Evolutionary conservation across 2,797 vertebrate species (phyloP), one percentile per base, ranked within the genome.

Genomic region (Eidolon dupreanum): DNA sequence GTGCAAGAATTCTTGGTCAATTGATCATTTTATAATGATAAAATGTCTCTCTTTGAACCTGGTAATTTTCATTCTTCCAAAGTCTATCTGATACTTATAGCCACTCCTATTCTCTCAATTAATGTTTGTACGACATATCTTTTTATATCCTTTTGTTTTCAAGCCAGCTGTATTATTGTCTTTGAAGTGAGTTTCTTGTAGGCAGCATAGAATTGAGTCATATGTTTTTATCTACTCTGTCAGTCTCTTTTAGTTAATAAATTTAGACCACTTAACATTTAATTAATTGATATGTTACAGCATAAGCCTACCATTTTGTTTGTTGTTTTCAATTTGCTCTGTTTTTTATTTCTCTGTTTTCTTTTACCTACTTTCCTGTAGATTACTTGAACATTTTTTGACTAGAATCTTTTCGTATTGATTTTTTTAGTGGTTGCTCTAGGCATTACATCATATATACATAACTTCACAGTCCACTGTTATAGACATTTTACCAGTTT

Each of bases 141-240:
- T 92, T 74, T 78, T 78, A 41, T n/a, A 43, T 71, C 53, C 13
- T 79, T 88, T 68, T 70, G 46, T 46, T 88, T 94, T 90, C 8
- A 71, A 59, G 59, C 41, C 63, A 78, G 38, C 13, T 73, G 9
- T 73, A 38, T 66, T 68, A 49, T 66, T 84, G 33, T 68, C 46
- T 90, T 78, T 84, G 55, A 96, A 33, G 36, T 70, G 17, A 61
- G 31, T 85, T 85, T 94, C 46, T 88, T 96, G 49, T 73, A 79
- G 65, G 31, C 36, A 89, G 19, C 41, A 51, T 73, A 59, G 78
- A 88, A n/a, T 79, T 92, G 28, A 81, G 22, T 84, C 49, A 59
- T 22, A 0, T 85, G 36, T 31, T 43, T 70, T 43, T 10, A 59
- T 70, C 43, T 89, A 7, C 51, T 93, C 6, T 78, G 28, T 55